phyloP scores from a whole-genome alignment of 2,888 invertebrate species.

The Ennomos fuscantarius region DNA sequence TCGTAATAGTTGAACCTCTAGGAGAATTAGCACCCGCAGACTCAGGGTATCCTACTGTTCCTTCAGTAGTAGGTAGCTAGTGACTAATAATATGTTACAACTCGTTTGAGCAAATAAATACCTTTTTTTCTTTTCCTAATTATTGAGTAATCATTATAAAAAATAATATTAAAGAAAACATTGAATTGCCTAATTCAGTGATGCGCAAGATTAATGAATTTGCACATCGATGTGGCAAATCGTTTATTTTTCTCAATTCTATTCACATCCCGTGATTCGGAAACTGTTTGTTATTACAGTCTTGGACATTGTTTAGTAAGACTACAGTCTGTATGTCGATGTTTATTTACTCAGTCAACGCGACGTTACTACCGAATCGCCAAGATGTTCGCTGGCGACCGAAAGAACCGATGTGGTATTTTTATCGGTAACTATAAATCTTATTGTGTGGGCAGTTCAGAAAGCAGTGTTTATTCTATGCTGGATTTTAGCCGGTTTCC shows the following conservation, averaged over 20 bases:
- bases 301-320: conserved; percentile 32
- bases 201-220: too few species aligned
- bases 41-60: too few species aligned
- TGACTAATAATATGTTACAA: too few species aligned
- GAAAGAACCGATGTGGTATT: conserved; percentile 70
- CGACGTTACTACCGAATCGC: conserved; percentile 4
- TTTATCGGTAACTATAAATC: conserved; percentile 76
- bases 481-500: conserved; percentile 54
- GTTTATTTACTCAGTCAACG: conserved; percentile 50
- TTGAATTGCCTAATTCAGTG: too few species aligned
- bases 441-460: conserved; percentile 71
- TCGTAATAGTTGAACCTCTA: too few species aligned
- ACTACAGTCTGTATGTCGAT: conserved; percentile 39
- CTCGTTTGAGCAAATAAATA: too few species aligned
- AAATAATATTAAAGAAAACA: too few species aligned
- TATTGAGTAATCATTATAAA: too few species aligned
- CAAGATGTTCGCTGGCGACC: conserved; percentile 51
- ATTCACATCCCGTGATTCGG: background rate
- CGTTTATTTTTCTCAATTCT: background rate
- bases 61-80: too few species aligned
- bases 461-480: conserved; percentile 62
- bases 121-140: too few species aligned
- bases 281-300: conserved; percentile 9
- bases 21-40: too few species aligned
- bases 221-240: background rate